phyloP scores from a whole-genome alignment of 1,140 invertebrate species.

The Saccostrea echinata region DNA sequence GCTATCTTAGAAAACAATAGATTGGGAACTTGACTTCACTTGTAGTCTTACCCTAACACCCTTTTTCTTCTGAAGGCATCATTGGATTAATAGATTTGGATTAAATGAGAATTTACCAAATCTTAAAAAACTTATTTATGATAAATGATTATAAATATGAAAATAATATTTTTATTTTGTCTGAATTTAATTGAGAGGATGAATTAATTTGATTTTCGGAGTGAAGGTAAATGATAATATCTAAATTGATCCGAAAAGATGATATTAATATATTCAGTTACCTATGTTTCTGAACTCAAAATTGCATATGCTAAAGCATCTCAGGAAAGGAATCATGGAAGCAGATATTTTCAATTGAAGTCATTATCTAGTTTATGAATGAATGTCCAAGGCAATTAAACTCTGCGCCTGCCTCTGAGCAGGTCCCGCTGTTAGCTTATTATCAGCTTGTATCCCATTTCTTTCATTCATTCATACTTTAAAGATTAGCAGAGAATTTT shows the following conservation, averaged over 20 bases:
- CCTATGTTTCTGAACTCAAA: neutral
- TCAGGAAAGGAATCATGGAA: neutral
- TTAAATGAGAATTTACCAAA: too few species aligned
- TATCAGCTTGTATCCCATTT: constrained; percentile 27
- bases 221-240: too few species aligned
- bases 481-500: constrained; percentile 27
- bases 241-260: neutral
- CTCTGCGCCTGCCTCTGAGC: neutral
- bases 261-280: neutral
- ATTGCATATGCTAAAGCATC: neutral
- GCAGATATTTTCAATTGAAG: constrained; percentile 5
- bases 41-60: too few species aligned
- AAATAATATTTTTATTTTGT: too few species aligned
- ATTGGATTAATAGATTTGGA: too few species aligned
- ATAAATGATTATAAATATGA: too few species aligned
- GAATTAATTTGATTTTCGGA: too few species aligned
- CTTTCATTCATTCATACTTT: constrained; percentile 39
- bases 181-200: too few species aligned
- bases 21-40: too few species aligned
- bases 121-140: too few species aligned
- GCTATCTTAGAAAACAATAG: too few species aligned
- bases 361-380: constrained; percentile 35
- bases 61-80: too few species aligned
- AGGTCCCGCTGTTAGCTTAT: neutral
- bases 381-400: constrained; percentile 34